phyloP scores from a whole-genome alignment of 1,140 invertebrate species.

The Drosophila biarmipes region DNA sequence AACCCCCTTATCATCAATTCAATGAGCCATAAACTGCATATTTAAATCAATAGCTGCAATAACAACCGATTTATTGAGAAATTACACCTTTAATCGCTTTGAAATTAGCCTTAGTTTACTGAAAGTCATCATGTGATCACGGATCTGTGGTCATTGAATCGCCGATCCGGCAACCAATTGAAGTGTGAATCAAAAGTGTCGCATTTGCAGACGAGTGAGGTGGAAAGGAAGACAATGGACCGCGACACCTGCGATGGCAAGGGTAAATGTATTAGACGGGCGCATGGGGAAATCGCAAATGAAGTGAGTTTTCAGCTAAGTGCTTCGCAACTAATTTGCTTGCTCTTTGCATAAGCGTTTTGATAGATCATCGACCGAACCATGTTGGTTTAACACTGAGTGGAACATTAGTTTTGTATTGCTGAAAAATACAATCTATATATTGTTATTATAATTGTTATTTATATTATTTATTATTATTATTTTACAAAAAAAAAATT shows the following conservation, averaged over 20 bases:
- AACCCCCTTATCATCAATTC: constrained; percentile 18
- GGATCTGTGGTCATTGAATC: constrained; percentile 25
- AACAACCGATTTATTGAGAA: constrained; percentile 15
- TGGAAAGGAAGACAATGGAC: constrained; percentile 33
- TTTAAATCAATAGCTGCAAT: constrained; percentile 18
- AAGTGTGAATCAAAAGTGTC: constrained; percentile 48
- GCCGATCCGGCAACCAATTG: constrained; percentile 8
- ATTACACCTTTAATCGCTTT: constrained; percentile 22
- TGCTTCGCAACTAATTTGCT: not conserved
- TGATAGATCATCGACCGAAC: not conserved
- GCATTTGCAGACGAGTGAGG: constrained; percentile 33
- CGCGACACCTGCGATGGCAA: constrained; percentile 26
- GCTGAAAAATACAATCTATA: no score
- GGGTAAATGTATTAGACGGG: constrained; percentile 33
- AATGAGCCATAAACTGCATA: constrained; percentile 20
- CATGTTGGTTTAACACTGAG: not conserved
- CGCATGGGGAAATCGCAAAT: constrained; percentile 1
- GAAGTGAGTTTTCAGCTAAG: not conserved
- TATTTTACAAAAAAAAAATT: no score
- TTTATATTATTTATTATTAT: no score
- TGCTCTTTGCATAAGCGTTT: not conserved
- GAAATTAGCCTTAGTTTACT: constrained; percentile 27
- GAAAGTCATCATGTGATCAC: constrained; percentile 40
- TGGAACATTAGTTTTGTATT: no score
- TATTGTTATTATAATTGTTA: no score